Percentiles rank a stretch among this genome's conserved stretches.
These are phyloP conservation scores for Struthidea cinerea DNA, from an alignment of 2,113 vertebrate species.

Conservation along the genomic window DNA sequence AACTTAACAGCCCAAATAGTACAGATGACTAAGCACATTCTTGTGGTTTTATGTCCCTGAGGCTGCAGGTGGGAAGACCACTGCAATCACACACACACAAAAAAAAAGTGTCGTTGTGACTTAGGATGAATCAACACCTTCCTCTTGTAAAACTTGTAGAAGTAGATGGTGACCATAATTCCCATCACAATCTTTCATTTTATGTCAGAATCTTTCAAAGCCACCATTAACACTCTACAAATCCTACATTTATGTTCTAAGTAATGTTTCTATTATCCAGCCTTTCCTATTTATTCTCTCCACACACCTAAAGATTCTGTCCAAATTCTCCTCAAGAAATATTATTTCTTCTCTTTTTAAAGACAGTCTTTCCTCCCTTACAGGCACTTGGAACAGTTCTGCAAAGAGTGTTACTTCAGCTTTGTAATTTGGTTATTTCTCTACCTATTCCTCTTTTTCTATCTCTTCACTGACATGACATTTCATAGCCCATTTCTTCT, in stretches of 20 bases:
- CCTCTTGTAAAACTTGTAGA: neutral
- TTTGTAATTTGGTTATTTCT: neutral
- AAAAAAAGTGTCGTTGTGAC: neutral
- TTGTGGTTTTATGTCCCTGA: neutral
- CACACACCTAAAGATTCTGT: neutral
- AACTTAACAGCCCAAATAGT: neutral
- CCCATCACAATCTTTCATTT: neutral
- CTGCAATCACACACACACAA: neutral
- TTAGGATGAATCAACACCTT: neutral
- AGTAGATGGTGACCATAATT: neutral
- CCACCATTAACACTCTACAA: neutral
- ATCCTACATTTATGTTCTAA: neutral
- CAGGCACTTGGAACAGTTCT: neutral
- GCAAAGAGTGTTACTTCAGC: neutral
- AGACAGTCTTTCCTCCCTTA: neutral
- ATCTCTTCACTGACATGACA: neutral
- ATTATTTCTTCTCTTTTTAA: neutral
- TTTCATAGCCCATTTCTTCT: neutral
- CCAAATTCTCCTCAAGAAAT: neutral
- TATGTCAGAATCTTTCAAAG: neutral
- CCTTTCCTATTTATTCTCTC: neutral
- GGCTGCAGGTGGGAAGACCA: neutral
- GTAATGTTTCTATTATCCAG: neutral
- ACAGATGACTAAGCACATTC: neutral
- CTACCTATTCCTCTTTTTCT: neutral